Percentiles rank a stretch among this genome's conserved stretches.
These are phyloP conservation scores for Aphelinus atriplicis DNA, from an alignment of 1,140 invertebrate genomes.

Conservation along the genomic window DNA sequence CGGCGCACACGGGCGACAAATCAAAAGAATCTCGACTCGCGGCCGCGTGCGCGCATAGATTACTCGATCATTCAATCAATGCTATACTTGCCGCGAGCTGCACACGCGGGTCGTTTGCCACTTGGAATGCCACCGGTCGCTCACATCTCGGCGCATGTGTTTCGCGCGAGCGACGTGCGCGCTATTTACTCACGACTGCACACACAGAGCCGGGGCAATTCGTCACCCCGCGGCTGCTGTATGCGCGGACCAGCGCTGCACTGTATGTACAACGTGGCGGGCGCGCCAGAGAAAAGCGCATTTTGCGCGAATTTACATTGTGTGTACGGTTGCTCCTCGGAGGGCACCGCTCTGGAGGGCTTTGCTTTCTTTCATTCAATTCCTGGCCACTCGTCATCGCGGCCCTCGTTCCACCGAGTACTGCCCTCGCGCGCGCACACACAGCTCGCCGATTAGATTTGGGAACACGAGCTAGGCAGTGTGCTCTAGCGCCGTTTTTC, in stretches of 20 bases:
- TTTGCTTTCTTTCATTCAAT: no score
- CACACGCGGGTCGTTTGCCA: conserved; percentile 8
- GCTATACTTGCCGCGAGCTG: background rate
- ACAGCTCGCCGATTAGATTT: no score
- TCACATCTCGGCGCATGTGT: background rate
- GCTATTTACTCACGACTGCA: conserved; percentile 33
- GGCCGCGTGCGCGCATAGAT: conserved; percentile 8
- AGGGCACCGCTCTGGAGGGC: no score
- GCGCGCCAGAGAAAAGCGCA: conserved; percentile 9
- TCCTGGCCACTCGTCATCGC: no score
- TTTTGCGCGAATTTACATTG: conserved; percentile 22
- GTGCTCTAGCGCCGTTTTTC: no score
- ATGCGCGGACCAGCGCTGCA: background rate
- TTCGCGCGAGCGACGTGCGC: background rate
- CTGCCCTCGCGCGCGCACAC: no score
- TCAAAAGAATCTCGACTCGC: no score
- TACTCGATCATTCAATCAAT: conserved; percentile 31
- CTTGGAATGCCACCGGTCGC: conserved; percentile 11
- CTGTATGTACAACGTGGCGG: background rate
- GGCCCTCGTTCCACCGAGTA: no score
- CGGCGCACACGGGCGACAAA: no score
- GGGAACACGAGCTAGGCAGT: no score
- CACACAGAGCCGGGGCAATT: conserved; percentile 18
- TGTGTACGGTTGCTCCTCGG: no score
- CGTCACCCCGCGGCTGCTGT: conserved; percentile 8